These are phyloP conservation scores for Arctocebus calabarensis DNA, from an alignment of 2,797 vertebrate species.

Conservation along the genomic window DNA sequence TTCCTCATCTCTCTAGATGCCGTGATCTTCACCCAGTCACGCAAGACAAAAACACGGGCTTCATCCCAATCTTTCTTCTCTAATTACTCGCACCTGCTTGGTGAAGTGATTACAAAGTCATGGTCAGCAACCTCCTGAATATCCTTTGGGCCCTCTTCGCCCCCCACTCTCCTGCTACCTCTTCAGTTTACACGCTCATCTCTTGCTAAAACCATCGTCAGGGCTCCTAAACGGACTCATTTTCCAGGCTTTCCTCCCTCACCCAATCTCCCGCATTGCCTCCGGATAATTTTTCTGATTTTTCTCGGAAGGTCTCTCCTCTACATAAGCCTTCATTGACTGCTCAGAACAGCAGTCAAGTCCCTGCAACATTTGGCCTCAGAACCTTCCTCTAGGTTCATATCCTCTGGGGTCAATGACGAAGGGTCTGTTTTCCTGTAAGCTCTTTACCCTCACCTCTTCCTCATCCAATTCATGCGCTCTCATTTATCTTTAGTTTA, in stretches of 20 bases:
- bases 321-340: not conserved
- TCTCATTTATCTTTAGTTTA: not conserved
- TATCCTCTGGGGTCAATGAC: not conserved
- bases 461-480: not conserved
- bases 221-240: not conserved
- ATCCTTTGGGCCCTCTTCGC: not conserved
- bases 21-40: not conserved
- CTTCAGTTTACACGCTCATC: not conserved
- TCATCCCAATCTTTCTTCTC: not conserved
- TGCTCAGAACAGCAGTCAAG: not conserved
- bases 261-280: not conserved
- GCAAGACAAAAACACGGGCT: not conserved
- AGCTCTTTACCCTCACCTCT: not conserved
- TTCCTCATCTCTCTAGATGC: not conserved
- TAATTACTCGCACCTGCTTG: not conserved
- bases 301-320: not conserved
- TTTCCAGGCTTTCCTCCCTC: constrained; percentile 15
- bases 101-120: not conserved
- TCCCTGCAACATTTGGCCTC: not conserved
- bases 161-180: not conserved
- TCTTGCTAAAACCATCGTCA: not conserved
- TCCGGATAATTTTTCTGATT: not conserved
- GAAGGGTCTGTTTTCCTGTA: not conserved
- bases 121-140: not conserved
- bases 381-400: not conserved